These are phyloP conservation scores for Montipora foliosa DNA, from an alignment of 64 coral and sea anemone species.

Conservation along the genomic window DNA sequence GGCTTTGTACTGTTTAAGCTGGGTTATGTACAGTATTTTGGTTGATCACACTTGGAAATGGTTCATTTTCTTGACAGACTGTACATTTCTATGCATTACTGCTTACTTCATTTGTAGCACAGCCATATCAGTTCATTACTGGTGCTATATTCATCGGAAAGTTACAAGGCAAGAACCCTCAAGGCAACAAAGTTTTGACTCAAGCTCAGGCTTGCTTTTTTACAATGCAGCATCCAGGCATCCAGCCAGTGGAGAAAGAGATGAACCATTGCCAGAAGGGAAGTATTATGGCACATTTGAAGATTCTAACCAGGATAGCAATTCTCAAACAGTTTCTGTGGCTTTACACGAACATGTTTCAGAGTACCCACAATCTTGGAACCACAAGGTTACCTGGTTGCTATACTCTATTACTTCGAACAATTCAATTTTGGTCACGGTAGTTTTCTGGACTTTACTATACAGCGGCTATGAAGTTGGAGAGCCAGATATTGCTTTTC, in stretches of 20 bases:
- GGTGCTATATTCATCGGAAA: not conserved
- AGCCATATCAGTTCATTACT: conserved; percentile 32
- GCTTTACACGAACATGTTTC: not conserved
- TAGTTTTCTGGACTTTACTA: conserved; percentile 65
- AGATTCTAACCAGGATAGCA: not conserved
- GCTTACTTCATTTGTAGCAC: conserved; percentile 63
- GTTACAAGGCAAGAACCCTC: no score
- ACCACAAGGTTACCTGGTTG: conserved; percentile 70
- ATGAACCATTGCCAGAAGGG: not conserved
- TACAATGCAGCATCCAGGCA: not conserved
- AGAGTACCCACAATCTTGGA: conserved; percentile 54
- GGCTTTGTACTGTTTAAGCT: conserved; percentile 24
- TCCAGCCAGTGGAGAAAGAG: not conserved
- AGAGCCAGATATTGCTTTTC: conserved; percentile 62
- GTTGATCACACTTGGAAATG: conserved; percentile 29
- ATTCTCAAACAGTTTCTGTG: not conserved
- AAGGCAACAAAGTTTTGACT: not conserved
- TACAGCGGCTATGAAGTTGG: conserved; percentile 47
- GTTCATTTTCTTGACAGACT: conserved; percentile 76
- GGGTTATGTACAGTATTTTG: conserved; percentile 31
- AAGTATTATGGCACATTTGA: conserved; percentile 1
- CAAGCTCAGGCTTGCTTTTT: no score
- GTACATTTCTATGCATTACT: conserved; percentile 65
- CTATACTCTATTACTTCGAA: conserved; percentile 73
- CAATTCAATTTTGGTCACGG: conserved; percentile 57